Conservation (phyloP, 1,140 invertebrate genomes). For the Phenacoccus solenopsis region DNA sequence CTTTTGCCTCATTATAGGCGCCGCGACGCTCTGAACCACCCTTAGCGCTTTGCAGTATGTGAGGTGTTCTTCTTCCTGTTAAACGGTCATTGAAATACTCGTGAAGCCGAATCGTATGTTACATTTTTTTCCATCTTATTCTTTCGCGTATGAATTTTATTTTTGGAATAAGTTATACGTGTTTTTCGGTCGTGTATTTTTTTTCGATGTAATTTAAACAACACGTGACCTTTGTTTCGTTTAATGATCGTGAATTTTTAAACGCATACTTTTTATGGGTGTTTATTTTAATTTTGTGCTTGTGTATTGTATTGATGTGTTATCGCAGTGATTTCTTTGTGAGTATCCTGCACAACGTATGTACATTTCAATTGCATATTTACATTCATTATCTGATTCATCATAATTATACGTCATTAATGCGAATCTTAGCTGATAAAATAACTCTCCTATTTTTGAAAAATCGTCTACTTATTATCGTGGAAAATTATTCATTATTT, state of each 20-base stretch:
- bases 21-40: conserved; percentile 11
- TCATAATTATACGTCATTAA: no score
- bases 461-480: no score
- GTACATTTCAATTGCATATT: no score
- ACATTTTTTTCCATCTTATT: background rate
- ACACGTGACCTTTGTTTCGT: background rate
- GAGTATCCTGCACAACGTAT: no score
- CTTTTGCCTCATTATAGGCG: conserved; percentile 4
- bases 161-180: background rate
- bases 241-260: background rate
- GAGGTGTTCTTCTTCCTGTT: conserved; percentile 10
- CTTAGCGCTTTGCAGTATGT: conserved; percentile 14
- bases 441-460: no score
- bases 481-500: no score
- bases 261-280: background rate
- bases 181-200: background rate
- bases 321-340: background rate
- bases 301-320: background rate
- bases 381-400: no score
- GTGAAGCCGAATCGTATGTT: background rate
- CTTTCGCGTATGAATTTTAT: background rate
- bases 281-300: background rate
- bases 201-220: background rate
- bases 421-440: no score
- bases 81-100: conserved; percentile 9